Percentiles rank a stretch among this genome's conserved stretches.
Conservation (phyloP, 2,113 vertebrate species). For the Tamias sibiricus region DNA sequence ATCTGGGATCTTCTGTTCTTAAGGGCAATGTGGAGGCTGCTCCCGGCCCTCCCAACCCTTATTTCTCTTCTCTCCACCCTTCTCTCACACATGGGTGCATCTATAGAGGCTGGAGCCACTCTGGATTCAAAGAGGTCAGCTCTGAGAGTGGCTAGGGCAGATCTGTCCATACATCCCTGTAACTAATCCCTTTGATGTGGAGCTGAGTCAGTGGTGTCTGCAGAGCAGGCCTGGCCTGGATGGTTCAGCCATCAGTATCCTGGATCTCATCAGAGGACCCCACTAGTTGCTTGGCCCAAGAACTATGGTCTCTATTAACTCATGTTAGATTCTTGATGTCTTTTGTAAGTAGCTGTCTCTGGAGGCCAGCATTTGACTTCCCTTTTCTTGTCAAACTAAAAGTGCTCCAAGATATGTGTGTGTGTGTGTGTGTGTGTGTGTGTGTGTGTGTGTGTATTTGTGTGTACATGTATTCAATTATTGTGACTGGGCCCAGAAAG, state of each 20-base stretch:
- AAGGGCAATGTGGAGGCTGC: background rate
- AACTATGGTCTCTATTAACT: background rate
- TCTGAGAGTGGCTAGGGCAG: background rate
- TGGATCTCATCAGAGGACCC: conserved; percentile 10
- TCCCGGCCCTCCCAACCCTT: fast-evolving
- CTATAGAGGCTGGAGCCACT: background rate
- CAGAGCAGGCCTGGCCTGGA: background rate
- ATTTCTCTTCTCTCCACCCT: background rate
- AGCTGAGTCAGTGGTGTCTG: background rate
- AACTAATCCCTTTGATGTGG: background rate
- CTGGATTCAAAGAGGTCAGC: background rate
- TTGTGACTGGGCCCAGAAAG: conserved; percentile 47
- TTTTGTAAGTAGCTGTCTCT: background rate
- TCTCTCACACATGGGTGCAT: background rate
- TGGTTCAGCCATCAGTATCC: background rate
- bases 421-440: background rate
- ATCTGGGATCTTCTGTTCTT: background rate
- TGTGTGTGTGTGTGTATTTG: background rate
- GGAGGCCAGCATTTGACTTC: background rate
- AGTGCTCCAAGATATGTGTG: background rate
- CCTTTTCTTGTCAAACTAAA: conserved; percentile 29
- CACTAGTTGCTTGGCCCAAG: background rate
- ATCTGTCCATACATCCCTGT: background rate
- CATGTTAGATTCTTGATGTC: background rate
- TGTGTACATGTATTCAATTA: conserved; percentile 29